Base-by-base conservation (phyloP, 2,113 vertebrate species). In the Mobula birostris region DNA sequence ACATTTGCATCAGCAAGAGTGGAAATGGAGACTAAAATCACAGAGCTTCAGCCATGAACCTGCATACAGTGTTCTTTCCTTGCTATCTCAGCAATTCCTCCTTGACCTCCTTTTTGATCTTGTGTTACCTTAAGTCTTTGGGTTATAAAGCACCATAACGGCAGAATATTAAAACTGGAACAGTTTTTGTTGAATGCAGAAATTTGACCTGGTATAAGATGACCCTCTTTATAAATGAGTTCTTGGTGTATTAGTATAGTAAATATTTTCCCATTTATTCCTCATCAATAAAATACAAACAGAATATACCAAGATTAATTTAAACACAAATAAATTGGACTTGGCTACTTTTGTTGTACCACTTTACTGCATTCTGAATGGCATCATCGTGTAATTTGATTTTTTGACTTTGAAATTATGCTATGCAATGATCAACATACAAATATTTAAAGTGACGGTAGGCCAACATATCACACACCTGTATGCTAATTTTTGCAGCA, bases 1-100 rank as follows among this genome's bases (percentile, higher is more conserved):
- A 97, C 97, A 98, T 98, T 98, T 97, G 97, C 97, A 98, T 98
- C 98, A 98, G 97, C 96, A 96, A 96, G 97, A 96, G 96, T 96
- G 95, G 96, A 97, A 97, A 93, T 93, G 68, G 91, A 93, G 91
- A 93, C 91, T 93, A 93, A 93, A 93, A 93, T 93, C 91, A 76
- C 70, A 93, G 70, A 93, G 70, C 91, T 74, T 74, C 36, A 93
- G 70, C 24, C 91, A 76, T 56, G 21, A 74, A 93, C 68, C 40
- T 74, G 21, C 68, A 72, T 19, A 76, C 70, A n/a, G 70, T 74
- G 74, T 92, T 93, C 90, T 93, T 29, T 56, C 40, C 91, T 93
- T 93, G 48, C 91, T 74, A 74, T 93, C 70, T 27, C 70, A 93
- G 29, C 70, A 56, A 29, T 93, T 93, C 91, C 91, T 93, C 19